Evolutionary conservation across 2,797 vertebrate species (phyloP).

Genomic region (Distichodus sexfasciatus): DNA sequence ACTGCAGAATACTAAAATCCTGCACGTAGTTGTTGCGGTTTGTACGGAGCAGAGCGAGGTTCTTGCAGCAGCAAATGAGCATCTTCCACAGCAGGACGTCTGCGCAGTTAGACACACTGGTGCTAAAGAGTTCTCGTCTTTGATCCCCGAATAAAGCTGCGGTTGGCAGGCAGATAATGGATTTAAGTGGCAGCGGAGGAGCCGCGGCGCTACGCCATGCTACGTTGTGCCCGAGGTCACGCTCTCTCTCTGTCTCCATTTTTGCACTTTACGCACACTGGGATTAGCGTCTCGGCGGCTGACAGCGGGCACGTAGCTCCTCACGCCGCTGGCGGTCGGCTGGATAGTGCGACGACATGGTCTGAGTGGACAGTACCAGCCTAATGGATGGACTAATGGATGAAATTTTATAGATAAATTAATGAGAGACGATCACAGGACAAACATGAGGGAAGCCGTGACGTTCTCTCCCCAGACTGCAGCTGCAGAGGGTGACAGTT

Average conservation of each 20-base stretch:
- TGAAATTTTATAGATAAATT: not conserved
- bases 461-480: no score
- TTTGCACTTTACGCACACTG: constrained; percentile 15
- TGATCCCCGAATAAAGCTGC: constrained; percentile 44
- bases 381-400: not conserved
- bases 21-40: no score
- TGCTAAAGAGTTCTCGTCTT: constrained; percentile 25
- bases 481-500: no score
- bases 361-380: no score
- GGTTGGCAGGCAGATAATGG: constrained; percentile 45
- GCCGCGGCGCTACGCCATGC: constrained; percentile 10
- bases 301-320: constrained; percentile 25
- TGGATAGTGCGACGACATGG: no score
- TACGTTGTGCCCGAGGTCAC: constrained; percentile 23
- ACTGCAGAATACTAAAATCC: no score
- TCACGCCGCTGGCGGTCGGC: constrained; percentile 6
- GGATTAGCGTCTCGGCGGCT: constrained; percentile 35
- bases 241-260: constrained; percentile 13
- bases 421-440: not conserved
- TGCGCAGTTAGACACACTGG: constrained; percentile 28
- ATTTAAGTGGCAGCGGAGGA: constrained; percentile 42
- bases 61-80: no score
- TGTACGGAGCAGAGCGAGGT: no score
- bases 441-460: no score
- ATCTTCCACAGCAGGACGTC: no score